Base-by-base conservation (phyloP, 2,888 invertebrate species). In the Physocephala rufipes region DNA sequence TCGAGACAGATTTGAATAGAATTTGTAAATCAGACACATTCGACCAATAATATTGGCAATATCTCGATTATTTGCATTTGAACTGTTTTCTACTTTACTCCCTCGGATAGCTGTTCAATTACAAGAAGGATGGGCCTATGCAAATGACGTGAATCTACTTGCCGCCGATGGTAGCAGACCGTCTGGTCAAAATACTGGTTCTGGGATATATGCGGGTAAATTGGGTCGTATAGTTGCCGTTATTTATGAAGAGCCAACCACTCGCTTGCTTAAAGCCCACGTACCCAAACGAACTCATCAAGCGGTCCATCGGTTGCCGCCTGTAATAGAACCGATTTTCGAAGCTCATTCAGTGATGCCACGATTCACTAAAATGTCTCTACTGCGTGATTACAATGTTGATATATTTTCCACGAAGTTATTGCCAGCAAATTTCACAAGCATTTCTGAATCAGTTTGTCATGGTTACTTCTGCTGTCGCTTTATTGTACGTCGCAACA, bases 121-220 rank as follows among this genome's bases (percentile, higher is more conserved):
- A 3, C 91, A 91, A 79, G 87, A 89, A 62, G 88, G 89, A 61
- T 92, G 90, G 89, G 87, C 91, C 0, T 86, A 87, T 70, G 87
- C 87, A 7, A 87, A 89, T 73, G 84, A 89, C 65, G 88, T 89
- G 0, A 90, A 89, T 76, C 82, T 92, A 0, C 80, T 92, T 12
- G 89, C 89, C 0, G 86, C 92, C 1, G 90, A 90, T 59, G 88
- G 88, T 58, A 90, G 90, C 78, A 73, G 83, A 30, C 89, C 90
- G 0, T 62, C 28, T 0, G 77, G 79, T 73, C 88, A 88, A 0
- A 88, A 87, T 59, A 87, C 89, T 5, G 92, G 92, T 2, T 89
- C 89, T 51, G 92, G 91, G 3, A 89, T 92, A 47, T 92, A 88
- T 82, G 84, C 87, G 0, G 86, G 87, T 0, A 80, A 77, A 16